Base-by-base conservation (phyloP, 1,140 invertebrate species). In the Chironomus striatipennis region DNA sequence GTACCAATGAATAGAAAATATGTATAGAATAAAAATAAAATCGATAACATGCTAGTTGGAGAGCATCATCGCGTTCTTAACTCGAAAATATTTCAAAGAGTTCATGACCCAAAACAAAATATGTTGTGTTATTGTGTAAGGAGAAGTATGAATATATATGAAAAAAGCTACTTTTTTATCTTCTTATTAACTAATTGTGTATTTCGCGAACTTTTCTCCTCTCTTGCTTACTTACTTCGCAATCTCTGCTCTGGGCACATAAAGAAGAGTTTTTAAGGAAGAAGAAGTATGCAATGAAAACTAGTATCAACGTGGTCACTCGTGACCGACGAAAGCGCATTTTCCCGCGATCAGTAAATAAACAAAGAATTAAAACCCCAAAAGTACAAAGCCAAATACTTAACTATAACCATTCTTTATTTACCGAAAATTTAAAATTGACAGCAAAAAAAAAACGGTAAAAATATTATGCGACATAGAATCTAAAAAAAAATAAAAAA, bases 21-120 rank as follows among this genome's bases (percentile, higher is more conserved):
- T 57, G 12, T 57, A 15, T 57, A 15, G 5, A n/a, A 15, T n/a
- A 47, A 15, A 15, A n/a, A n/a, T 57, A 57, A 57, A 57, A 57
- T 57, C 47, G 47, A 57, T 57, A 57, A n/a, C 47, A n/a, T n/a
- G 47, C 43, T 47, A 9, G 43, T n/a, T 34, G 24, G 24, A 34
- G 24, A 34, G 24, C 24, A 34, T 34, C 24, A 34, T 57, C 47
- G 47, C 47, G 47, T 10, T 7, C 47, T 57, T 57, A 12, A 57
- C 4, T n/a, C 9, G 5, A 57, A 57, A 57, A 15, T 12, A 57
- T n/a, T 34, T 34, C 12, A 57, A 57, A 57, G 10, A 70, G 65
- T 70, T 70, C 65, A 70, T 70, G 65, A 70, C 65, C 65, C 65
- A 70, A 70, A 70, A 70, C 65, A 70, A 70, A 70, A 20, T 20